Base-by-base conservation (phyloP, 2,113 vertebrate species). In the Excalfactoria chinensis region DNA sequence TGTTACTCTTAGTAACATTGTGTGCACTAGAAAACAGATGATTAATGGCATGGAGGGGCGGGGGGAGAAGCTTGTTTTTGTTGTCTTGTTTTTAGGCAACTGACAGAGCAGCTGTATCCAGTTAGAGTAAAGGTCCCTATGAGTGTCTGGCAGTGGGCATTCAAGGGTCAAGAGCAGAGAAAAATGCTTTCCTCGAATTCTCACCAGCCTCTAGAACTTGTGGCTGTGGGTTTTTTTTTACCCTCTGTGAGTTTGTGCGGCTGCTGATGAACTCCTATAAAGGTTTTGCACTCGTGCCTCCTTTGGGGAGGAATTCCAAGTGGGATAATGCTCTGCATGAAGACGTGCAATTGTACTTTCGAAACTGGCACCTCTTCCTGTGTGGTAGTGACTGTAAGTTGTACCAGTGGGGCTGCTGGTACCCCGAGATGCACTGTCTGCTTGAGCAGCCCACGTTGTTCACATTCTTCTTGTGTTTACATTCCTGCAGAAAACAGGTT, bases 81-180 rank as follows among this genome's bases (percentile, higher is more conserved):
- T n/a, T n/a, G 46, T 86, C 92, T 80, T 84, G 73, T 69, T 89
- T 86, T 88, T 48, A 70, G 2, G 17, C 51, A 88, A n/a, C 68
- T 94, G 85, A 67, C 67, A 68, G 16, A 93, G 64, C 88, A 91
- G 85, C 75, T 95, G 85, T 74, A 55, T 88, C 32, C 71, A 71
- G 72, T 77, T 80, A 76, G 60, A 67, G 11, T 68, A 63, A 89
- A 94, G 51, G 64, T 86, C 60, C 20, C 22, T 37, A 51, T 40
- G 75, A 76, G 34, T 80, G 64, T 46, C 28, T 51, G 63, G 46
- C 67, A 5, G 59, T 62, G 78, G 71, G 17, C 55, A 46, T 11
- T 85, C 35, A 49, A 22, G 64, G 19, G 71, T n/a, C n/a, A 44
- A 13, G 83, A 77, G 21, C 63, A 62, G 48, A 5, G 8, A 90